phyloP scores from a whole-genome alignment of 2,888 invertebrate genomes.

The Calameuta filiformis region DNA sequence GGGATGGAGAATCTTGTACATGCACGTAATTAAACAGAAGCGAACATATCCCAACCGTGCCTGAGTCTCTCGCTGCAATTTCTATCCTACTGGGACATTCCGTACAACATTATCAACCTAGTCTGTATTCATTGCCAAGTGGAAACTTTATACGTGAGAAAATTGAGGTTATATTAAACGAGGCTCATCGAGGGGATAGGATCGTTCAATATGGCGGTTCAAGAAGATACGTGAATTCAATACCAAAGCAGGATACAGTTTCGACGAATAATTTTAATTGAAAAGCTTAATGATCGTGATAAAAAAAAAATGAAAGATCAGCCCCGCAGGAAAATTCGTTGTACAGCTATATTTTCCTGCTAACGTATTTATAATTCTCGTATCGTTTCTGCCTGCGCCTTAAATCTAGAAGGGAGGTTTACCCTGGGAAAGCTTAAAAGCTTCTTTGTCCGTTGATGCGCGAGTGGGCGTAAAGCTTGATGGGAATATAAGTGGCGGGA shows the following conservation, averaged over 20 bases:
- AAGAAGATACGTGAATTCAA: no score
- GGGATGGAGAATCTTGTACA: background rate
- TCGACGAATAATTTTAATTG: no score
- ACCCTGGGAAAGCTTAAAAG: slow-evolving; percentile 11
- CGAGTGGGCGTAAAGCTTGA: slow-evolving; percentile 11
- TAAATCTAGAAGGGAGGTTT: background rate
- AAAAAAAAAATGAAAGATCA: no score
- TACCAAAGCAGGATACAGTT: no score
- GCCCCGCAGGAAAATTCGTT: no score
- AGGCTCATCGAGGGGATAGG: no score
- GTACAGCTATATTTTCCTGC: background rate
- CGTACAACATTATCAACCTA: background rate
- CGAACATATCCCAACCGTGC: background rate
- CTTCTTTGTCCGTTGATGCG: slow-evolving; percentile 11
- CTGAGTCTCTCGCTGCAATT: background rate
- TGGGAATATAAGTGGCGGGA: slow-evolving; percentile 14
- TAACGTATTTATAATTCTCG: slow-evolving; percentile 11
- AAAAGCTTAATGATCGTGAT: no score
- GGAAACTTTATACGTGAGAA: background rate
- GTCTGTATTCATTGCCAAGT: slow-evolving; percentile 1
- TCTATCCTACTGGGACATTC: background rate
- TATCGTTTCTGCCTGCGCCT: slow-evolving; percentile 9
- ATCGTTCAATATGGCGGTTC: no score
- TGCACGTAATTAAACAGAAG: slow-evolving; percentile 1
- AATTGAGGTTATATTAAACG: background rate